Conservation (phyloP, 30 jellyfish, hydroid and myxozoan species). For the Mastigias papua region DNA sequence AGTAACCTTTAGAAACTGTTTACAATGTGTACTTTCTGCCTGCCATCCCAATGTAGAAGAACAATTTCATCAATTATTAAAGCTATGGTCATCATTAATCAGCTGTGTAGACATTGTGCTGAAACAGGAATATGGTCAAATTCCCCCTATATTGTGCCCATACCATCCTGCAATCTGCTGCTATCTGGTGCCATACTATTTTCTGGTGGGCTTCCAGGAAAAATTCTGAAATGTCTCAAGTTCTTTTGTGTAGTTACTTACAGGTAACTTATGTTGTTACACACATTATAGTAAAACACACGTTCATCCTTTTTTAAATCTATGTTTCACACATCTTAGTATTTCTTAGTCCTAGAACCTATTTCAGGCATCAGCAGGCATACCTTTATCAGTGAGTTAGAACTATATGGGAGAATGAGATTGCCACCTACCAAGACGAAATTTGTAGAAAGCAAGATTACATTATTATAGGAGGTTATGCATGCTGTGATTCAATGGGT, state of each 20-base stretch:
- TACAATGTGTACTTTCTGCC: conserved; percentile 9
- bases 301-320: too few relatives aligned
- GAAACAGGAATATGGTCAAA: conserved; percentile 12
- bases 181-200: conserved; percentile 29
- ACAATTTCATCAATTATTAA: conserved; percentile 9
- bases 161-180: conserved; percentile 26
- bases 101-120: conserved; percentile 9
- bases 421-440: conserved; percentile 16
- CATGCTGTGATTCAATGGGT: conserved; percentile 29
- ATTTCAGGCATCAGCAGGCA: conserved; percentile 6
- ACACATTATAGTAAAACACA: too few relatives aligned
- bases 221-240: conserved; percentile 14
- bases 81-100: conserved; percentile 13
- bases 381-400: conserved; percentile 4
- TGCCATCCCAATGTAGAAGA: conserved; percentile 2
- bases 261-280: conserved; percentile 9
- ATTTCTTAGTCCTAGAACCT: conserved; percentile 35
- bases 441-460: conserved; percentile 8
- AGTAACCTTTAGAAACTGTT: conserved; percentile 4
- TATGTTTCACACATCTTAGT: too few relatives aligned
- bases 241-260: conserved; percentile 23
- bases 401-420: conserved; percentile 20
- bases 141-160: conserved; percentile 25
- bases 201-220: conserved; percentile 37
- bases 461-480: conserved; percentile 15